Percentiles rank a stretch among this genome's conserved stretches.
These are phyloP conservation scores for Alligator mississippiensis DNA, from an alignment of 2,113 vertebrate genomes.

Conservation along the genomic window DNA sequence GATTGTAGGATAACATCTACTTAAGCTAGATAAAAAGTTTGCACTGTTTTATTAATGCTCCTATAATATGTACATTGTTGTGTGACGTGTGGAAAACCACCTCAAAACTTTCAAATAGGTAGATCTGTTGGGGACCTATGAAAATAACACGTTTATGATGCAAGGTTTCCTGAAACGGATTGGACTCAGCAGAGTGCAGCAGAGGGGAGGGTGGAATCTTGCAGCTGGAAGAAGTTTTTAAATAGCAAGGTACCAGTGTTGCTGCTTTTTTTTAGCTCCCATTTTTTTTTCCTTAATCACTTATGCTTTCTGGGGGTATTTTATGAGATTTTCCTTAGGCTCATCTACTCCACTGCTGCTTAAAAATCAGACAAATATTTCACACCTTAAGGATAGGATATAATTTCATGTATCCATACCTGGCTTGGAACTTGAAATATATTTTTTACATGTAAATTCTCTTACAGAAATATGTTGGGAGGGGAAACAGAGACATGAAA, in stretches of 20 bases:
- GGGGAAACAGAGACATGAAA: not conserved
- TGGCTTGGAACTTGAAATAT: not conserved
- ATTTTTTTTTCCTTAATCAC: not conserved
- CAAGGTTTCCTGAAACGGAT: not conserved
- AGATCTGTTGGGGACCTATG: not conserved
- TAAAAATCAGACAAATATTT: not conserved
- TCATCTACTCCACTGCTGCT: rapidly evolving
- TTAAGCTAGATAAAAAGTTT: constrained; percentile 5
- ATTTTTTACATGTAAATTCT: not conserved
- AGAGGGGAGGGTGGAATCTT: rapidly evolving
- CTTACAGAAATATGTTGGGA: not conserved
- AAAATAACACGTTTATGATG: not conserved
- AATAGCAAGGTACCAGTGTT: rapidly evolving
- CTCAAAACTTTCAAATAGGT: not conserved
- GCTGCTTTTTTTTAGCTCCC: not conserved
- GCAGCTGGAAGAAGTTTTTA: not conserved
- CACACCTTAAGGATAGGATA: not conserved
- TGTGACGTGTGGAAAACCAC: not conserved
- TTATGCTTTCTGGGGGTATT: not conserved
- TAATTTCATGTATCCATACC: not conserved
- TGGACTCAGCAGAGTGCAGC: not conserved
- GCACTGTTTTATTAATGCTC: not conserved
- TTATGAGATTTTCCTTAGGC: rapidly evolving
- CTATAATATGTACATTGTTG: not conserved
- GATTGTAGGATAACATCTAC: constrained; percentile 22